Percentiles rank a stretch among this genome's conserved stretches.
These are phyloP conservation scores for Pachypeltis micranthus DNA, from an alignment of 1,140 invertebrate genomes.

Conservation along the genomic window DNA sequence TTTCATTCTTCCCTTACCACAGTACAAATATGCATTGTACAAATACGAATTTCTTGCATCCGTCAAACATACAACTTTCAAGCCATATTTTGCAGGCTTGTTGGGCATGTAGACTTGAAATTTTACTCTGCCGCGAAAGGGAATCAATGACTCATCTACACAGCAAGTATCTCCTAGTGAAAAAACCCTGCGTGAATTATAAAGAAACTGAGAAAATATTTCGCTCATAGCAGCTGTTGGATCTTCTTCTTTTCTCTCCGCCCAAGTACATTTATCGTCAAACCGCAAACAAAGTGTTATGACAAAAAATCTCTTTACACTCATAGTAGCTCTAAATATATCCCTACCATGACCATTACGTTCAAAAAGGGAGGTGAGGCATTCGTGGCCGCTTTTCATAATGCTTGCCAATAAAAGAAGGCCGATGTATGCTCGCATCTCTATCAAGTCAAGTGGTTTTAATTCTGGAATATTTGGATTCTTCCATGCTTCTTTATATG, in stretches of 20 bases:
- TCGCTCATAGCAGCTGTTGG: not conserved
- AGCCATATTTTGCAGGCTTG: not conserved
- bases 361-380: not conserved
- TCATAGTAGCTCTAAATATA: not conserved
- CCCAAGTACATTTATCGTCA: not conserved
- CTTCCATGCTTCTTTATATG: not conserved
- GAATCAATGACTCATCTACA: not conserved
- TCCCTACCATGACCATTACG: not conserved
- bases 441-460: not conserved
- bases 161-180: not conserved
- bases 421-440: not conserved
- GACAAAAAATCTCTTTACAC: not conserved
- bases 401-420: not conserved
- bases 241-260: not conserved
- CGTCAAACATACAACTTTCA: not conserved
- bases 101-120: too few relatives aligned
- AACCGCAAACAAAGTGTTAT: not conserved
- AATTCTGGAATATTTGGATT: not conserved
- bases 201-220: not conserved
- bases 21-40: slow-evolving; percentile 1
- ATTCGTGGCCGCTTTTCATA: not conserved
- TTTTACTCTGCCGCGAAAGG: not conserved
- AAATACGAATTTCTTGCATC: not conserved
- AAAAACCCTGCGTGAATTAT: not conserved
- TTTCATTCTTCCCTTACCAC: slow-evolving; percentile 6